Conservation (phyloP, 2,113 vertebrate species). For the Callipepla squamata region DNA sequence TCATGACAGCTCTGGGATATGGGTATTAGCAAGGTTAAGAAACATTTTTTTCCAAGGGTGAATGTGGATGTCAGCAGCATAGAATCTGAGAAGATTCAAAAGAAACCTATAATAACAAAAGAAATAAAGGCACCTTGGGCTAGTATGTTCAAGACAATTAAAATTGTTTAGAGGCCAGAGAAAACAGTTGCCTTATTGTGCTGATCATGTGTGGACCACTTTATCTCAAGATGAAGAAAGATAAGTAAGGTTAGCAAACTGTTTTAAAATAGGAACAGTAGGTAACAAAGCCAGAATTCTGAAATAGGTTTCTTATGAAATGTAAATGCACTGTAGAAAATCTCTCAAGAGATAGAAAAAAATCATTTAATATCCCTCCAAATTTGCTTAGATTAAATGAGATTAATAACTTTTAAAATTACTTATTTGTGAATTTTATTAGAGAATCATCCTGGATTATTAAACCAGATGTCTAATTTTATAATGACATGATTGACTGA, state of each 20-base stretch:
- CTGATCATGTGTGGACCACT: not conserved
- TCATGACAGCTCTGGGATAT: slow-evolving; percentile 57
- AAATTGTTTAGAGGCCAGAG: not conserved
- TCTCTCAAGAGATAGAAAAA: not conserved
- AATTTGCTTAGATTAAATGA: not conserved
- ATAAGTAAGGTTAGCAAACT: not conserved
- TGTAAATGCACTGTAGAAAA: not conserved
- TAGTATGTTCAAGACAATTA: not conserved
- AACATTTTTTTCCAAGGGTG: slow-evolving; percentile 34
- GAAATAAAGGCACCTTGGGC: slow-evolving; percentile 3
- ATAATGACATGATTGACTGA: not conserved
- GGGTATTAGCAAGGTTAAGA: slow-evolving; percentile 46
- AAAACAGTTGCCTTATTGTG: not conserved
- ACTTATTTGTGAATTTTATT: not conserved
- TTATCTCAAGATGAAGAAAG: not conserved
- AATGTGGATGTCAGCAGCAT: slow-evolving; percentile 6
- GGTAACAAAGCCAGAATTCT: not conserved
- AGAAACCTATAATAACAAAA: not conserved
- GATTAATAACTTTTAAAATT: not conserved
- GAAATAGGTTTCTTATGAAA: not conserved
- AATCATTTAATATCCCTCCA: not conserved
- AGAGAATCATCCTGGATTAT: not conserved
- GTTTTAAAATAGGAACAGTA: not conserved
- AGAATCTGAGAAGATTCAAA: slow-evolving; percentile 36
- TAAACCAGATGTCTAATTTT: not conserved